phyloP scores from a whole-genome alignment of 2,113 vertebrate genomes.

The Leucosticte australis region DNA sequence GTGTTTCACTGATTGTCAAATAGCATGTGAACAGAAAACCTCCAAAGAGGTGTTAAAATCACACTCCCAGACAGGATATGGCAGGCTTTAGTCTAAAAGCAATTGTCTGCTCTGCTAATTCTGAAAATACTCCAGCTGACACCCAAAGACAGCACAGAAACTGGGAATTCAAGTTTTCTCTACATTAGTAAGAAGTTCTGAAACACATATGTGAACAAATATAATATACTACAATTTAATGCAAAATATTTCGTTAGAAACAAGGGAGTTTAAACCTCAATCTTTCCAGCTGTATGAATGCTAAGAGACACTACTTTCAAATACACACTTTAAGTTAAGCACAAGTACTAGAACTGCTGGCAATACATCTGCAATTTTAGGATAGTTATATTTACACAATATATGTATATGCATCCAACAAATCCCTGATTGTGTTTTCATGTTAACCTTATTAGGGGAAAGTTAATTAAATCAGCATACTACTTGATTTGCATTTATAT shows the following conservation, averaged over 20 bases:
- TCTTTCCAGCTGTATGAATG: not conserved
- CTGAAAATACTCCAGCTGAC: not conserved
- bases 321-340: not conserved
- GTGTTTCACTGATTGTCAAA: not conserved
- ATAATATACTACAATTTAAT: not conserved
- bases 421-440: not conserved
- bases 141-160: not conserved
- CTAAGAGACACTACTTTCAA: not conserved
- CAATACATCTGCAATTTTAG: not conserved
- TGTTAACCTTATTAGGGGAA: not conserved
- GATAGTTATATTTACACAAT: not conserved
- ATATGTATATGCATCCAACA: not conserved
- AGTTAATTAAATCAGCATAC: not conserved
- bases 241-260: not conserved
- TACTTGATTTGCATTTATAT: not conserved
- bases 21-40: not conserved
- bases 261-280: not conserved
- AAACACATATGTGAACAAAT: not conserved
- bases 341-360: not conserved
- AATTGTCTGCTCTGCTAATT: not conserved
- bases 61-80: not conserved
- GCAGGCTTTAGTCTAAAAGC: not conserved
- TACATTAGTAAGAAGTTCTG: not conserved
- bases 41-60: not conserved
- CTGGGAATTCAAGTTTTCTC: not conserved